Evolutionary conservation across 2,888 invertebrate species (phyloP), one percentile per base, ranked within the genome.

Genomic region (Teinopalpus imperialis): DNA sequence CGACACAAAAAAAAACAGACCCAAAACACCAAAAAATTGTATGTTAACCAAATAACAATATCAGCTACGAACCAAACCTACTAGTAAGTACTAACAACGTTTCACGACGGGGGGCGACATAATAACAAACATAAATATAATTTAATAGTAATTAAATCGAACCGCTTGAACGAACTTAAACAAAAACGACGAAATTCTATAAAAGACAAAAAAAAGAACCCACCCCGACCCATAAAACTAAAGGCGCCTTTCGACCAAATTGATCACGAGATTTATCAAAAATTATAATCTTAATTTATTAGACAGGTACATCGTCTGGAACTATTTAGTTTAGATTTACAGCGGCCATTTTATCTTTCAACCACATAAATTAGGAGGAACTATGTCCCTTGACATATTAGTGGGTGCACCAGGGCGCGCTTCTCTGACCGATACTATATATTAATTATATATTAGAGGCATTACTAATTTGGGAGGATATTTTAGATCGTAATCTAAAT

Each of bases 401-500:
- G 24, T 45, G 56, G 48, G 52, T 56, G 46, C 43, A 35, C 40
- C 55, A 53, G 47, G 59, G 56, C 27, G 49, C 32, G 47, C 9
- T 47, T 26, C 49, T 49, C 7, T 47, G 50, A 18, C 52, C 60
- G 30, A 30, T 39, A 21, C 12, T 31, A 1, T n/a, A n/a, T 44
- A 35, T 36, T 27, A 21, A 36, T 40, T 35, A 27, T 14, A 16
- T 13, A 13, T 21, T 23, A 14, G 0, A 16, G 32, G 14, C 12
- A 20, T 48, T 31, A 39, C 34, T 51, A 52, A 53, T 53, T 51
- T 55, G 56, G 50, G 36, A 48, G 49, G 45, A 53, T 53, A 42
- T 49, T 53, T 58, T 52, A 53, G 53, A 58, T 57, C 29, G 14
- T 53, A 49, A 63, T 62, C 65, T 56, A 49, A 61, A 63, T 62